phyloP scores from a whole-genome alignment of 1,140 invertebrate genomes.

The Tetramorium parvispinum region DNA sequence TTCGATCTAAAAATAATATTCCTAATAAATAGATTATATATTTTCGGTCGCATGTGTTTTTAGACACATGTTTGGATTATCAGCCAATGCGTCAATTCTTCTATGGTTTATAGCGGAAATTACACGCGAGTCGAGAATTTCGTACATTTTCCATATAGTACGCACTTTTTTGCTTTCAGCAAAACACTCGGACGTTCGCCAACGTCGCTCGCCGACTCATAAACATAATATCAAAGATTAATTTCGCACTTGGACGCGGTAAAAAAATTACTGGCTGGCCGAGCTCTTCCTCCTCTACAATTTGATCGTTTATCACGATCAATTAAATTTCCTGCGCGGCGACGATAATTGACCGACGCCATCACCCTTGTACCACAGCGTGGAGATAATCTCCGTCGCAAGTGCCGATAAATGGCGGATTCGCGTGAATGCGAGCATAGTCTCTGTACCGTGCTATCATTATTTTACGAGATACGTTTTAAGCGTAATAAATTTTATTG shows the following conservation, averaged over 20 bases:
- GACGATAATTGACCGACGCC: conserved; percentile 76
- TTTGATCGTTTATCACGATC: conserved; percentile 76
- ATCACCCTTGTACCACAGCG: conserved; percentile 70
- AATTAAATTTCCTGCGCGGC: conserved; percentile 74
- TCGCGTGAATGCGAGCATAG: conserved; percentile 72
- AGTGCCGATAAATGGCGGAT: conserved; percentile 75
- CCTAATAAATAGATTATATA: background rate
- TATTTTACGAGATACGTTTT: conserved; percentile 76
- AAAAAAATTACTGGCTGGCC: conserved; percentile 29
- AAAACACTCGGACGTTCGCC: background rate
- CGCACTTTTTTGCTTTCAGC: background rate
- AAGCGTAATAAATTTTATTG: conserved; percentile 75
- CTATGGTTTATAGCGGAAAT: background rate
- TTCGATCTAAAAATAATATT: background rate
- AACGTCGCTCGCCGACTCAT: background rate
- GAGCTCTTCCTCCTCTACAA: conserved; percentile 58
- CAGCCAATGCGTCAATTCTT: background rate
- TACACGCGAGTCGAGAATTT: background rate
- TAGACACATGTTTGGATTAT: background rate
- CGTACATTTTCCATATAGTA: background rate
- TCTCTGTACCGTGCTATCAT: conserved; percentile 72
- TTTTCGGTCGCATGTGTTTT: background rate
- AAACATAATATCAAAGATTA: conserved; percentile 51
- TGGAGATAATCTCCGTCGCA: conserved; percentile 72
- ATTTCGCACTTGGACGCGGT: conserved; percentile 38